These are phyloP conservation scores for Lasioglossum morio DNA, from an alignment of 2,888 invertebrate genomes.

Conservation along the genomic window DNA sequence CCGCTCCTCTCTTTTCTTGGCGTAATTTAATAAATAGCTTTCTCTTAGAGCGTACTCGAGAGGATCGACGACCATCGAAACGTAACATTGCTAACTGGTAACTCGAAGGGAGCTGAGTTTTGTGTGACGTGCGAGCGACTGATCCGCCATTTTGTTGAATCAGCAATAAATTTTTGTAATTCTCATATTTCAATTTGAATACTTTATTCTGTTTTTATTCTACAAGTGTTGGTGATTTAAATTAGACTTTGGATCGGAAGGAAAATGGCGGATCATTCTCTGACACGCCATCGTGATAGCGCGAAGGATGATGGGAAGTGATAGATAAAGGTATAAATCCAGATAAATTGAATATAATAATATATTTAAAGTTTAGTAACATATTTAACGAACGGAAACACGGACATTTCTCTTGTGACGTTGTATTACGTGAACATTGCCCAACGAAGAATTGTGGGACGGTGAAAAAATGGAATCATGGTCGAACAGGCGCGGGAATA, in stretches of 20 bases:
- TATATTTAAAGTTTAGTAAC: constrained; percentile 42
- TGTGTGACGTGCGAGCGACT: neutral
- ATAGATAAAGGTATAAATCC: neutral
- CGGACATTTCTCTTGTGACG: constrained; percentile 1
- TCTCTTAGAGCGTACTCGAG: neutral
- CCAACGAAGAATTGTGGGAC: neutral
- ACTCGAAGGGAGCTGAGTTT: neutral
- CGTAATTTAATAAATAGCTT: constrained; percentile 11
- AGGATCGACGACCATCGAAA: neutral
- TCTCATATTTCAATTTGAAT: neutral
- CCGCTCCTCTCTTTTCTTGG: constrained; percentile 2
- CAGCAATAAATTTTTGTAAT: neutral
- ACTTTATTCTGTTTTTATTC: too few relatives aligned
- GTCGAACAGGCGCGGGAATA: neutral
- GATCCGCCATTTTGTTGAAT: neutral
- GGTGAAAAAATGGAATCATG: neutral
- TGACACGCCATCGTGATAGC: neutral
- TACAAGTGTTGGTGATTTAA: neutral
- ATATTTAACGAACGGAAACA: constrained; percentile 31
- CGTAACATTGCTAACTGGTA: neutral
- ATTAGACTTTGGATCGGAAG: neutral
- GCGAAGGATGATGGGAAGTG: neutral
- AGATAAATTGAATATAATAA: constrained; percentile 31
- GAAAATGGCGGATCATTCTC: constrained; percentile 2
- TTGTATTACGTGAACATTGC: constrained; percentile 11